A percentile compares a stretch with the other conserved stretches of the same genome.
Evolutionary conservation across 2,797 vertebrate species (phyloP).

Genomic region (Kryptolebias ocellatus): DNA sequence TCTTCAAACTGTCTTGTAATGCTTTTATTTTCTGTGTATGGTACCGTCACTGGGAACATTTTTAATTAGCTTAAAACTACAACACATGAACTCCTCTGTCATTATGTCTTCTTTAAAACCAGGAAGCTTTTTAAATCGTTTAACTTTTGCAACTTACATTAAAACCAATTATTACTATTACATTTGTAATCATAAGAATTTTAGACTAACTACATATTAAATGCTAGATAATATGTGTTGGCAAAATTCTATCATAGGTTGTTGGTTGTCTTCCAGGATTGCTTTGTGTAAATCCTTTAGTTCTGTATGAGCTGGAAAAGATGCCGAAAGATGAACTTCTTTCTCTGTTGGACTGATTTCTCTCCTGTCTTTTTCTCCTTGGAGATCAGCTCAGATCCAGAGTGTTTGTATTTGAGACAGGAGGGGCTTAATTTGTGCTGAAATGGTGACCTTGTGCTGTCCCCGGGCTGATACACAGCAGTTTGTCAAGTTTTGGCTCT

Average conservation of each 20-base stretch:
- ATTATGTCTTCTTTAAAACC: constrained; percentile 4
- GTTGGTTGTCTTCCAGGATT: constrained; percentile 31
- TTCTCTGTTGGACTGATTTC: constrained; percentile 29
- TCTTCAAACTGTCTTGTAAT: constrained; percentile 24
- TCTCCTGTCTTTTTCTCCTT: constrained; percentile 44
- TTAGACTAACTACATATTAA: not conserved
- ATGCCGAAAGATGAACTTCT: constrained; percentile 45
- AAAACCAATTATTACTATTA: not conserved
- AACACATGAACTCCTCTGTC: constrained; percentile 4
- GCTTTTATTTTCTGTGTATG: constrained; percentile 5
- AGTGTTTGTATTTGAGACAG: constrained; percentile 56
- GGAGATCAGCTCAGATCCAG: constrained; percentile 33
- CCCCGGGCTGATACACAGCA: constrained; percentile 40
- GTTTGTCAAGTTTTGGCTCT: constrained; percentile 65
- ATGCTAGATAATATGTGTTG: not conserved
- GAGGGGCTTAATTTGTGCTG: constrained; percentile 52
- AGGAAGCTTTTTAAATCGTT: not conserved
- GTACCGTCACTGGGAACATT: constrained; percentile 7
- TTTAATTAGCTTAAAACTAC: constrained; percentile 3
- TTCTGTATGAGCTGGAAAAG: constrained; percentile 36
- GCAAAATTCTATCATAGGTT: constrained; percentile 13
- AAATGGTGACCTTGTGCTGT: constrained; percentile 64
- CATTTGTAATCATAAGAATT: not conserved
- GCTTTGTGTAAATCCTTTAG: constrained; percentile 39
- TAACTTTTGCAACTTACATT: not conserved